A percentile compares a stretch with the other conserved stretches of the same genome.
These are phyloP conservation scores for Hapalemur alaotrensis DNA, from an alignment of 2,797 vertebrate species.

Conservation along the genomic window DNA sequence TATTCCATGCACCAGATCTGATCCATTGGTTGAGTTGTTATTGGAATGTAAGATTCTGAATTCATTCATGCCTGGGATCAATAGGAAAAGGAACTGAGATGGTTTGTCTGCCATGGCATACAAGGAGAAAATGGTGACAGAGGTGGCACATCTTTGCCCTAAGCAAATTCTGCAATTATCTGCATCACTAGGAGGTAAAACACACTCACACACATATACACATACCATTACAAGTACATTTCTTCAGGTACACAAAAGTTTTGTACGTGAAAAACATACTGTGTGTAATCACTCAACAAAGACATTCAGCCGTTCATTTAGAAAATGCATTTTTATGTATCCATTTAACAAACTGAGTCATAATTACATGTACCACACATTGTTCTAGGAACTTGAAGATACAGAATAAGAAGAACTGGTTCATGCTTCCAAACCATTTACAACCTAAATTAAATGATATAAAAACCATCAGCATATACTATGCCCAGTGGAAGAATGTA, in stretches of 20 bases:
- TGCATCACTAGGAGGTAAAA: conserved; percentile 10
- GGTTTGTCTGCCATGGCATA: neutral
- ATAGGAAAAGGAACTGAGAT: neutral
- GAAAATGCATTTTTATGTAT: conserved; percentile 10
- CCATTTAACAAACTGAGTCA: neutral
- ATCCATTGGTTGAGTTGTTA: neutral
- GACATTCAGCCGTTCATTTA: neutral
- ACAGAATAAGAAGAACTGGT: neutral
- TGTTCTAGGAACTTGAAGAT: neutral
- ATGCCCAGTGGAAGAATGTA: neutral
- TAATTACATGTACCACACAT: neutral
- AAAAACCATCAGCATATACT: neutral
- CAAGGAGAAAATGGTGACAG: neutral
- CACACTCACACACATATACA: neutral
- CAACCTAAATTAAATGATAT: neutral
- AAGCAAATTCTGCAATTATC: conserved; percentile 34
- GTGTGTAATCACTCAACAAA: conserved; percentile 33
- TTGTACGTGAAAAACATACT: neutral
- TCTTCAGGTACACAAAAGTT: conserved; percentile 6
- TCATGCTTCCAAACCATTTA: neutral
- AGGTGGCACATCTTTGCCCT: neutral
- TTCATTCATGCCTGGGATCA: conserved; percentile 4
- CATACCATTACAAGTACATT: neutral
- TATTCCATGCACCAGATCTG: neutral
- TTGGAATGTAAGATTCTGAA: neutral